Conservation (phyloP, 2,888 invertebrate species). For the Hecatera dysodea region DNA sequence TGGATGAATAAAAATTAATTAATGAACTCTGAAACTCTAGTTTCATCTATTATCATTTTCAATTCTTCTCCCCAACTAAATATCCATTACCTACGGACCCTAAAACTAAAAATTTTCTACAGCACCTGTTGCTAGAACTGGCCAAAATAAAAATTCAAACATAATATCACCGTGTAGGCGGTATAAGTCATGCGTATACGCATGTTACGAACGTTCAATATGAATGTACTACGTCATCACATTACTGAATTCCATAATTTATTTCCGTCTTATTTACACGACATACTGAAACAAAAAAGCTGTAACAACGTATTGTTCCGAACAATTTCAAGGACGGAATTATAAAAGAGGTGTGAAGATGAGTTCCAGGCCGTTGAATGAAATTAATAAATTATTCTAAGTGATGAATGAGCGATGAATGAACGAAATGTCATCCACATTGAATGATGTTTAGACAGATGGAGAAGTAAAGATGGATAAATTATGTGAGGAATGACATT, state of each 20-base stretch:
- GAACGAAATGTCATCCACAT: too few relatives aligned
- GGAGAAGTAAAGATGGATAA: too few relatives aligned
- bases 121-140: slow-evolving; percentile 30
- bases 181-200: slow-evolving; percentile 49
- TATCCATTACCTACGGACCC: not conserved
- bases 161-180: slow-evolving; percentile 46
- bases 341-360: slow-evolving; percentile 12
- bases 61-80: not conserved
- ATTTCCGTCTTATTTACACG: slow-evolving; percentile 61
- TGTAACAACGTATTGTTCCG: slow-evolving; percentile 34
- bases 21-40: not conserved
- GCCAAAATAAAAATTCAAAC: slow-evolving; percentile 40
- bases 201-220: slow-evolving; percentile 37
- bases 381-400: not conserved
- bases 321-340: slow-evolving; percentile 26
- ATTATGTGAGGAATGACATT: too few relatives aligned
- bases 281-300: slow-evolving; percentile 22
- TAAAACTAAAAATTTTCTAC: not conserved
- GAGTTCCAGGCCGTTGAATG: not conserved
- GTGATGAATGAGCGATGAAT: too few relatives aligned
- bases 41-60: not conserved
- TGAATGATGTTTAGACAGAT: too few relatives aligned
- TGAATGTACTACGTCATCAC: slow-evolving; percentile 60
- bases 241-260: slow-evolving; percentile 63
- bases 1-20: not conserved